A percentile compares a stretch with the other conserved stretches of the same genome.
phyloP scores from a whole-genome alignment of 2,888 invertebrate genomes.

The Ichneumon xanthorius region DNA sequence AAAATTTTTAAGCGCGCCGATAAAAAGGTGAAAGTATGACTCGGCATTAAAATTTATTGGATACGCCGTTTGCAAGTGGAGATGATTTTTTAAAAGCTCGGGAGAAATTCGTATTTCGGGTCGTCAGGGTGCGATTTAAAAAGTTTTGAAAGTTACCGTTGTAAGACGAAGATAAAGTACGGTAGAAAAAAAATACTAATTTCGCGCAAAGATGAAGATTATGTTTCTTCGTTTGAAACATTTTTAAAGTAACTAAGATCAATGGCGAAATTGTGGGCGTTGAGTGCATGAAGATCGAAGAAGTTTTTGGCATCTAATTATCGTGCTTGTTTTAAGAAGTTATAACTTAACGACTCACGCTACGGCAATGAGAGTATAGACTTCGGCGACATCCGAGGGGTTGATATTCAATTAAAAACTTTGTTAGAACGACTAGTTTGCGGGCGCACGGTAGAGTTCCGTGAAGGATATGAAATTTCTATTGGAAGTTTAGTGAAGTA shows the following conservation, averaged over 20 bases:
- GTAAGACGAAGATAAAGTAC: background rate
- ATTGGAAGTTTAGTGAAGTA: background rate
- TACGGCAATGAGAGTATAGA: background rate
- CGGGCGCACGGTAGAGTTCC: background rate
- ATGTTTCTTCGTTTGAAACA: background rate
- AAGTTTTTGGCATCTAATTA: background rate
- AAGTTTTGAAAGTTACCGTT: background rate
- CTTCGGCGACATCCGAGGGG: background rate
- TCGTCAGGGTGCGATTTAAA: background rate
- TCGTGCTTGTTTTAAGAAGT: background rate
- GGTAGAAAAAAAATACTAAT: background rate
- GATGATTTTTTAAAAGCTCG: background rate
- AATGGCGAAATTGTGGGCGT: background rate
- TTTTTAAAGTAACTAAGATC: background rate
- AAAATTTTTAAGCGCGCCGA: background rate
- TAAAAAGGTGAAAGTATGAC: background rate
- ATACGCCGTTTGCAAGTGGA: background rate
- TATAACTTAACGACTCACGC: background rate
- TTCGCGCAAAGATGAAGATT: background rate
- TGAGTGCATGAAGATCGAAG: background rate
- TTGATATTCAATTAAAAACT: slow-evolving; percentile 1
- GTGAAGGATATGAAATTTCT: background rate
- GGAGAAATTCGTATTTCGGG: background rate
- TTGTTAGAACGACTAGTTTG: background rate
- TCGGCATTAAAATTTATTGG: background rate